Conservation (phyloP, 2,113 vertebrate species). For the Odontophorus gujanensis region DNA sequence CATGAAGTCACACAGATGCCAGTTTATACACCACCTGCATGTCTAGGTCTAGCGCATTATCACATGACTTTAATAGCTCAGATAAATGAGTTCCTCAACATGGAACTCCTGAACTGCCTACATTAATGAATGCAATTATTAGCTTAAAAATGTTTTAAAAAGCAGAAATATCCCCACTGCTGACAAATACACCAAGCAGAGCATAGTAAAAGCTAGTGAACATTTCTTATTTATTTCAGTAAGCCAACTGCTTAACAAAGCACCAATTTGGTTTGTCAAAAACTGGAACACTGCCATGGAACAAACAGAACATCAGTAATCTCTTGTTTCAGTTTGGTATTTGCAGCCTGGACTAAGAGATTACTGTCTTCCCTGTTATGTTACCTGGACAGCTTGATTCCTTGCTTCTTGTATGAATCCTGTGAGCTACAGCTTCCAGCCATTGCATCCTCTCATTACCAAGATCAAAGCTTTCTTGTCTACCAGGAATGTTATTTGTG, state of each 20-base stretch:
- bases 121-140: neutral
- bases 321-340: too few relatives aligned
- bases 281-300: too few relatives aligned
- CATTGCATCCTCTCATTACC: neutral
- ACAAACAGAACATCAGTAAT: too few relatives aligned
- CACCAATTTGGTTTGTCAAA: too few relatives aligned
- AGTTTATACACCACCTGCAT: neutral
- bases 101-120: neutral
- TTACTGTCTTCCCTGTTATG: neutral
- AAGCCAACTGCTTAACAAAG: too few relatives aligned
- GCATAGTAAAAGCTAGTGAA: too few relatives aligned
- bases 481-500: neutral
- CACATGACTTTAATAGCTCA: conserved; percentile 1
- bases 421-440: neutral
- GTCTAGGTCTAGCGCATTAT: neutral
- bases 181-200: too few relatives aligned
- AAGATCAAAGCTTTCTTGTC: neutral
- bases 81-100: conserved; percentile 30
- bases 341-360: too few relatives aligned
- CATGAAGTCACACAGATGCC: conserved; percentile 1
- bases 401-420: neutral
- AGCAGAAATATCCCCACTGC: too few relatives aligned
- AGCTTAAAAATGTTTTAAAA: neutral
- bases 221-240: too few relatives aligned
- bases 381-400: neutral